These are phyloP conservation scores for Tyrannus savana DNA, from an alignment of 2,113 vertebrate species.

Conservation along the genomic window DNA sequence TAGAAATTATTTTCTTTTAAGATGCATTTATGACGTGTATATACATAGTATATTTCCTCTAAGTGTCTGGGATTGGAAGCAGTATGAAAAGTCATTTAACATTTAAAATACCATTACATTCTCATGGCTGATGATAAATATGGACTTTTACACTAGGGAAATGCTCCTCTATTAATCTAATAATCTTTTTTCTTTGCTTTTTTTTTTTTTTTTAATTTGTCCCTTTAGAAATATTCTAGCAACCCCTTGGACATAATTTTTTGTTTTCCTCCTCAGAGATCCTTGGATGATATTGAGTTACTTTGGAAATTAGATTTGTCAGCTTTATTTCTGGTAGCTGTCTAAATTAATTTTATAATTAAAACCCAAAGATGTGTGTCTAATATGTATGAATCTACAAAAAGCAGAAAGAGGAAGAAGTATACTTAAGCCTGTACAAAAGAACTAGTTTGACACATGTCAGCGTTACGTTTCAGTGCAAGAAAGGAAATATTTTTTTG, in stretches of 20 bases:
- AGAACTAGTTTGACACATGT: constrained; percentile 16
- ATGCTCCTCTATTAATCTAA: neutral
- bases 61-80: neutral
- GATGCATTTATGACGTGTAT: neutral
- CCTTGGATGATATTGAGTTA: constrained; percentile 41
- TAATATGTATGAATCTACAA: constrained; percentile 51
- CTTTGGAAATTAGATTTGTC: constrained; percentile 62
- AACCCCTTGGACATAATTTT: neutral
- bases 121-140: neutral
- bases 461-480: neutral
- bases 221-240: neutral
- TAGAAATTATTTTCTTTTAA: neutral
- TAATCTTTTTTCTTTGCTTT: neutral
- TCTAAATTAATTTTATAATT: constrained; percentile 68
- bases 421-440: neutral
- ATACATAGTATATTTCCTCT: neutral
- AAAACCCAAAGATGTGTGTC: constrained; percentile 63
- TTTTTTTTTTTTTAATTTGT: neutral
- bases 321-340: constrained; percentile 55
- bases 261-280: constrained; percentile 23
- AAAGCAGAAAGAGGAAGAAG: neutral
- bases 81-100: neutral
- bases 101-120: constrained; percentile 2
- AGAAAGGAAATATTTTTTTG: constrained; percentile 13
- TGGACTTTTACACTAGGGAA: neutral